A percentile compares a stretch with the other conserved stretches of the same genome.
phyloP scores from a whole-genome alignment of 2,888 invertebrate genomes.

The Nebria salina region DNA sequence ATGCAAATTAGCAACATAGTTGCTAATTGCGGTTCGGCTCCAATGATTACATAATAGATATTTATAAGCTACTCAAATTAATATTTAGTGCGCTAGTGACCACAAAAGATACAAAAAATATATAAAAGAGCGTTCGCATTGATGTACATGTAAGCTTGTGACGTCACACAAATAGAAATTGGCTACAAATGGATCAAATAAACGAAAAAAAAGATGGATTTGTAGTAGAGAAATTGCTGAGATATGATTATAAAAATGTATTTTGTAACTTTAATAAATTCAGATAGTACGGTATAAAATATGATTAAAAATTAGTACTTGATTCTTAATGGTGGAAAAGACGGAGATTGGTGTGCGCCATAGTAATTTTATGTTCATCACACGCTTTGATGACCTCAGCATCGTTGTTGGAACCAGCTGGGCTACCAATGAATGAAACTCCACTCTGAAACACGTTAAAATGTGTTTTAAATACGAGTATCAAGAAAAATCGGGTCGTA shows the following conservation, averaged over 20 bases:
- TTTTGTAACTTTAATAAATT: not conserved
- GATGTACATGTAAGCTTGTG: no score
- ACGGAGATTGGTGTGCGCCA: constrained; percentile 89
- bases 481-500: constrained; percentile 14
- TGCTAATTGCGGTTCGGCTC: not conserved
- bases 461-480: constrained; percentile 17
- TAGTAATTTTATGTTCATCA: constrained; percentile 86
- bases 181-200: no score
- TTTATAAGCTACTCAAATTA: not conserved
- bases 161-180: no score
- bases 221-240: not conserved
- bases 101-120: no score
- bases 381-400: constrained; percentile 89
- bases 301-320: not conserved
- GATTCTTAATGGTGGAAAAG: constrained; percentile 87
- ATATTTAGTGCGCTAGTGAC: not conserved
- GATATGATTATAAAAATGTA: not conserved
- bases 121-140: no score
- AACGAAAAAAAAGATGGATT: not conserved
- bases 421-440: constrained; percentile 92
- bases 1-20: not conserved
- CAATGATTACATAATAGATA: not conserved
- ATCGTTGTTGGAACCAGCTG: constrained; percentile 95
- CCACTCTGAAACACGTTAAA: constrained; percentile 77
- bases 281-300: not conserved